A percentile compares a stretch with the other conserved stretches of the same genome.
Evolutionary conservation across 2,888 invertebrate species (phyloP).

Genomic region (Biston stratarius): DNA sequence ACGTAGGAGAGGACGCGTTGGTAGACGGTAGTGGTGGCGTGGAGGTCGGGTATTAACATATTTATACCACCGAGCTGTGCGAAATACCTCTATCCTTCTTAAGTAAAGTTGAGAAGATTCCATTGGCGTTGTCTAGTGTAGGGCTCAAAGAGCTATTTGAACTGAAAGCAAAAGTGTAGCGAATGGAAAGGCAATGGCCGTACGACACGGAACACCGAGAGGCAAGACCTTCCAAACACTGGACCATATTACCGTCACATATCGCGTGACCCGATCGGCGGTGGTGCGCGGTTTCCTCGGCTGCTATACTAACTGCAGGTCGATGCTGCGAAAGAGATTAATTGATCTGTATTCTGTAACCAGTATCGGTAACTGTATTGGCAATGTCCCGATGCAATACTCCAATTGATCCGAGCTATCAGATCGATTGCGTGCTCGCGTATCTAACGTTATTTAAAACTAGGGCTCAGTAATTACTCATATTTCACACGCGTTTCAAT

Average conservation of each 20-base stretch:
- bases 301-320: slow-evolving; percentile 8
- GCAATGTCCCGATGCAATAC: slow-evolving; percentile 5
- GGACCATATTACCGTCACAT: slow-evolving; percentile 24
- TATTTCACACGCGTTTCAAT: slow-evolving; percentile 15
- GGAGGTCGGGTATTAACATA: too few relatives aligned
- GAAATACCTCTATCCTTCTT: too few relatives aligned
- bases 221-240: slow-evolving; percentile 16
- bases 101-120: too few relatives aligned
- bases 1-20: too few relatives aligned
- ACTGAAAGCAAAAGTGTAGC: slow-evolving; percentile 21
- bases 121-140: too few relatives aligned
- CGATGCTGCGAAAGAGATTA: slow-evolving; percentile 2
- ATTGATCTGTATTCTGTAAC: slow-evolving; percentile 11
- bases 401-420: slow-evolving; percentile 19
- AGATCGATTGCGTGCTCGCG: slow-evolving; percentile 36
- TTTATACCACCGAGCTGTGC: too few relatives aligned
- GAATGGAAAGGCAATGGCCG: slow-evolving; percentile 11
- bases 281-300: slow-evolving; percentile 24
- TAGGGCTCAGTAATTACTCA: slow-evolving; percentile 8
- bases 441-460: slow-evolving; percentile 27
- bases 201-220: slow-evolving; percentile 14
- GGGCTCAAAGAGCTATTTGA: neutral
- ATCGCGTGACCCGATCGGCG: slow-evolving; percentile 27
- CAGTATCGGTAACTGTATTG: slow-evolving; percentile 12
- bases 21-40: too few relatives aligned